Percentiles rank a stretch among this genome's conserved stretches.
These are phyloP conservation scores for Megaceryle torquata DNA, from an alignment of 2,113 vertebrate species.

Conservation along the genomic window DNA sequence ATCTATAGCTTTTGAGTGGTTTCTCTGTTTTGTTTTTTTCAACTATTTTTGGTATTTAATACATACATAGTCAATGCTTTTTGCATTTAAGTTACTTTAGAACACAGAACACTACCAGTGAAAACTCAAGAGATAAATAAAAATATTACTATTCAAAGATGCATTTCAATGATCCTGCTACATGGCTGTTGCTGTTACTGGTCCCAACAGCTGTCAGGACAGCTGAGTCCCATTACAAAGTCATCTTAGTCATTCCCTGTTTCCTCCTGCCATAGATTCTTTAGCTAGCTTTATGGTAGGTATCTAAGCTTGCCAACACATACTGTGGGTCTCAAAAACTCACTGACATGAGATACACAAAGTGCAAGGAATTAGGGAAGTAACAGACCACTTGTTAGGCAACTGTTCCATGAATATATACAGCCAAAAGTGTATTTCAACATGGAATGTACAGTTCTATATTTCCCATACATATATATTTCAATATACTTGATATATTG, in stretches of 20 bases:
- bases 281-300: not conserved
- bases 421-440: not conserved
- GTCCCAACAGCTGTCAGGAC: not conserved
- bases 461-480: too few relatives aligned
- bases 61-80: not conserved
- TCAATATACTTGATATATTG: not conserved
- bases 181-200: not conserved
- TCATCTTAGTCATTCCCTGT: not conserved
- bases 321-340: not conserved
- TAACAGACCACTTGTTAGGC: not conserved
- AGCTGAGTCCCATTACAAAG: not conserved
- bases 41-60: not conserved
- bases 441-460: not conserved
- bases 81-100: not conserved
- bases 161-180: not conserved
- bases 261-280: not conserved
- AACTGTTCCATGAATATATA: not conserved
- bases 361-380: accelerated
- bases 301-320: not conserved
- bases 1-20: not conserved
- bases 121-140: not conserved
- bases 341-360: not conserved
- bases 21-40: not conserved
- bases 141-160: not conserved
- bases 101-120: not conserved